Percentiles rank a stretch among this genome's conserved stretches.
These are phyloP conservation scores for Agapornis roseicollis DNA, from an alignment of 2,113 vertebrate species.

Conservation along the genomic window DNA sequence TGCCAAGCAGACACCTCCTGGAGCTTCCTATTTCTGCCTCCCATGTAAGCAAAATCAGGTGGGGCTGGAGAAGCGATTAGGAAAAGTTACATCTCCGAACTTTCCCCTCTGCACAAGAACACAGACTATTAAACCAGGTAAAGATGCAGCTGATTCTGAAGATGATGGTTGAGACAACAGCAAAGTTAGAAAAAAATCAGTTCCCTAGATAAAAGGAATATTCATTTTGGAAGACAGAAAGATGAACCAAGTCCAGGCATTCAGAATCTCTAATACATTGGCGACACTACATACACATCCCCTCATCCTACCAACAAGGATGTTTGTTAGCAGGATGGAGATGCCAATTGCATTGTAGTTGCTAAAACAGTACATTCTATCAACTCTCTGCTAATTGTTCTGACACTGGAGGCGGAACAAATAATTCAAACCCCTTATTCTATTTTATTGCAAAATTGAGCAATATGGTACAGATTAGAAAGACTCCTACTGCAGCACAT, in stretches of 20 bases:
- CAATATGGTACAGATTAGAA: not conserved
- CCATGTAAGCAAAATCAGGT: not conserved
- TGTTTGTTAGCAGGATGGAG: not conserved
- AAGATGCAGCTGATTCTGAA: not conserved
- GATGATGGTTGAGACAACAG: not conserved
- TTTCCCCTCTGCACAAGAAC: not conserved
- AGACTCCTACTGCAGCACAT: not conserved
- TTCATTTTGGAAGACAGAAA: not conserved
- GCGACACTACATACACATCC: no score
- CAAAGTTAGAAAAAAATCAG: not conserved
- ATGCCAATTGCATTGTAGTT: not conserved
- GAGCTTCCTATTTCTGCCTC: conserved; percentile 11
- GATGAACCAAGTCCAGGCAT: not conserved
- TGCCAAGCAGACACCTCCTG: conserved; percentile 39
- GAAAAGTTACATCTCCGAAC: not conserved
- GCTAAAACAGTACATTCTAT: not conserved
- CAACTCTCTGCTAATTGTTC: not conserved
- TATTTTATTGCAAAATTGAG: not conserved
- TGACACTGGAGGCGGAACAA: not conserved
- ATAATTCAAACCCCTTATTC: not conserved
- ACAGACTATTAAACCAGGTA: not conserved
- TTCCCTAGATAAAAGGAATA: not conserved
- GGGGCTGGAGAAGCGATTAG: not conserved
- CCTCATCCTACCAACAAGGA: not conserved
- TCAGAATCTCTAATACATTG: not conserved